A percentile compares a stretch with the other conserved stretches of the same genome.
phyloP scores from a whole-genome alignment of 2,888 invertebrate genomes.

The Timandra comae region DNA sequence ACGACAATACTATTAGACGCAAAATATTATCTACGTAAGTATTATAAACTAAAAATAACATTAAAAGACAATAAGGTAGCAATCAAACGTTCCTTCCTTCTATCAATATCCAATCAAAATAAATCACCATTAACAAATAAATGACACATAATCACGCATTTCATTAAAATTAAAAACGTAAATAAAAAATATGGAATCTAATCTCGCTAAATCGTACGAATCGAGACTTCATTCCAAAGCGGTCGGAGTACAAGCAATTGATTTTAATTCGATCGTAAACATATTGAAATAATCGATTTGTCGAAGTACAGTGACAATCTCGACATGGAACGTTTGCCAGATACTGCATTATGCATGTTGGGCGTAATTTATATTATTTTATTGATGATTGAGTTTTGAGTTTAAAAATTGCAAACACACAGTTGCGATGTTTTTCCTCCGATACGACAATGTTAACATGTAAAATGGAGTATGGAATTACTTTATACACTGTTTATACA shows the following conservation, averaged over 20 bases:
- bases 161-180: too few species aligned
- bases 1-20: too few species aligned
- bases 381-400: slow-evolving; percentile 3
- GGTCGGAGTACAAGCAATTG: slow-evolving; percentile 49
- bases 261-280: slow-evolving; percentile 68
- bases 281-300: slow-evolving; percentile 54
- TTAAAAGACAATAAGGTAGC: too few species aligned
- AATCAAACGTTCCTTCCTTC: too few species aligned
- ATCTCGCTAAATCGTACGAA: slow-evolving; percentile 35
- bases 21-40: too few species aligned
- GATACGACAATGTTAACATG: too few species aligned
- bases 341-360: slow-evolving; percentile 9
- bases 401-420: slow-evolving; percentile 7
- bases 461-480: slow-evolving; percentile 3
- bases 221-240: slow-evolving; percentile 29
- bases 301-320: slow-evolving; percentile 15
- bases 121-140: slow-evolving; percentile 3
- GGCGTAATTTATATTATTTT: slow-evolving; percentile 10
- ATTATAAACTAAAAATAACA: too few species aligned
- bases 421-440: slow-evolving; percentile 5
- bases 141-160: slow-evolving; percentile 2
- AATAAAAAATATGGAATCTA: too few species aligned
- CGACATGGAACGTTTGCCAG: too few species aligned
- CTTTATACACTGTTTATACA: slow-evolving; percentile 3
- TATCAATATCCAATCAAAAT: not conserved